Evolutionary conservation across 2,113 vertebrate species (phyloP).

Genomic region (Onychostruthus taczanowskii): DNA sequence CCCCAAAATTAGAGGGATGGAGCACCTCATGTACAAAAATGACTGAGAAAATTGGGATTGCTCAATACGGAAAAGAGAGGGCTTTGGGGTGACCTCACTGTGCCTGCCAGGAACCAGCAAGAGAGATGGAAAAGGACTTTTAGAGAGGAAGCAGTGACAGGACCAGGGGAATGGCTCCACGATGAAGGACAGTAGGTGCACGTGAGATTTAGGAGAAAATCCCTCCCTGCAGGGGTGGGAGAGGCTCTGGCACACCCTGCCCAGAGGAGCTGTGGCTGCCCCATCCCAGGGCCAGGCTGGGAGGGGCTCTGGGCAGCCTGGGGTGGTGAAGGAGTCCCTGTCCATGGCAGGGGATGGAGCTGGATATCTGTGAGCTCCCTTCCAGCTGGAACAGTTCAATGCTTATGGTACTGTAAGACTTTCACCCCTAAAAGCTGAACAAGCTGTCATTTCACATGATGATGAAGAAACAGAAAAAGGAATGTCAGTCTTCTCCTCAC

Average conservation of each 20-base stretch:
- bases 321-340: neutral
- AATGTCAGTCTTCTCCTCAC: neutral
- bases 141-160: neutral
- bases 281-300: too few relatives aligned
- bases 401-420: neutral
- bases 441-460: neutral
- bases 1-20: neutral
- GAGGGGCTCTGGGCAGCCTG: neutral
- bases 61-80: neutral
- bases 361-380: neutral
- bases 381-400: fast-evolving
- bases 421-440: neutral
- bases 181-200: too few relatives aligned
- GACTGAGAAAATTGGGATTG: neutral
- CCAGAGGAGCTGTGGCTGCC: neutral
- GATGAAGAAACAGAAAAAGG: neutral
- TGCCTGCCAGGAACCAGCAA: fast-evolving
- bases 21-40: neutral
- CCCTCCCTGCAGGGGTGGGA: neutral
- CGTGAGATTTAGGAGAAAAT: neutral
- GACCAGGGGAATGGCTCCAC: too few relatives aligned
- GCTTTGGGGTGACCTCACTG: neutral
- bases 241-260: neutral
- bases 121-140: neutral
- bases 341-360: fast-evolving